Base-by-base conservation (phyloP, 2,797 vertebrate species). In the Pseudocheirus occidentalis region DNA sequence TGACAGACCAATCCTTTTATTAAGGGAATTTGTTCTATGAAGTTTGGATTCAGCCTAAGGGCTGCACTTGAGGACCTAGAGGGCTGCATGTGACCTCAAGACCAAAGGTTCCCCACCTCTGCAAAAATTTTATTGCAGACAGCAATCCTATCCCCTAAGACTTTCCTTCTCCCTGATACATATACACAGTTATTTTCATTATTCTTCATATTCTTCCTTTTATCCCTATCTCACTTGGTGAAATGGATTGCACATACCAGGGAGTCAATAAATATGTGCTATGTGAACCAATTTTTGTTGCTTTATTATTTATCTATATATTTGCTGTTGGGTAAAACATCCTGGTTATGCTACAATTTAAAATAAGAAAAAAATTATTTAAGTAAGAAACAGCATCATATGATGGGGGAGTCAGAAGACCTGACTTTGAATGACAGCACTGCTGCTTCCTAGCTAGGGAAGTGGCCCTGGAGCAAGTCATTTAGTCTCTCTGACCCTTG, bases 261-360 rank as follows among this genome's bases (percentile, higher is more conserved):
- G 18, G 46, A 81, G 18, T 81, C 4, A 27, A 11, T 81, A 81
- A 24, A 27, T 81, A 24, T 24, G 40, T 27, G 3, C 40, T 11
- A 3, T 11, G 3, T 46, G 40, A 5, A 24, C 40, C 3, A 46
- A 50, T 81, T n/a, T 73, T 87, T 87, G 46, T 46, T 87, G 21
- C 40, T 87, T 50, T 81, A 40, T 46, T 50, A 3, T 50, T 87
- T 50, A 50, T 46, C 2, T 46, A 53, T 91, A 92, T 93, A 90
- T 93, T 95, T 95, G 94, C 90, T 94, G 34, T 93, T 90, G 91
- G 55, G 66, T 46, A 90, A 58, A 46, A 92, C 81, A 92, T 57
- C 1, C 21, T 95, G 62, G 16, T 55, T 94, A 94, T 54, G 58
- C 94, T 55, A 92, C 46, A 40, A 58, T 95, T 93, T 90, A 87